phyloP scores from a whole-genome alignment of 2,888 invertebrate genomes.

The Eremobia ochroleuca region DNA sequence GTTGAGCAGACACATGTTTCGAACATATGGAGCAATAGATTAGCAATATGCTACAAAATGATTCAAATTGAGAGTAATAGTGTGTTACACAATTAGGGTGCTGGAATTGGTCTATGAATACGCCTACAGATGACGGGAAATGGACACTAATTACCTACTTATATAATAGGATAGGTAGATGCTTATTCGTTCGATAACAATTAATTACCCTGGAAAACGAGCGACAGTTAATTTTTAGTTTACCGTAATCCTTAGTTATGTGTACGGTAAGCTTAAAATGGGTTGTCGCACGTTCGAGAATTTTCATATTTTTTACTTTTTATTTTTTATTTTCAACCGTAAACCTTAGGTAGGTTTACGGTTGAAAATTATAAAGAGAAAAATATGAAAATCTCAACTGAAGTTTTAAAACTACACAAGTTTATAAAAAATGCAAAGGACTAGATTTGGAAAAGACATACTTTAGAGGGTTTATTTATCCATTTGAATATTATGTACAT shows the following conservation, averaged over 20 bases:
- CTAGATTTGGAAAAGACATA: neutral
- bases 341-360: too few relatives aligned
- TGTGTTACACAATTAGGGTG: too few relatives aligned
- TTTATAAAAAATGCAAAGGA: conserved; percentile 3
- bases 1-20: too few relatives aligned
- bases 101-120: neutral
- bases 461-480: neutral
- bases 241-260: too few relatives aligned
- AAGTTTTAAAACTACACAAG: conserved; percentile 6
- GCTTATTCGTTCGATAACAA: conserved; percentile 13
- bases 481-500: conserved; percentile 25
- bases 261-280: neutral
- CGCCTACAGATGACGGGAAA: neutral
- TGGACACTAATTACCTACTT: neutral
- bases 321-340: too few relatives aligned
- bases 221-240: neutral
- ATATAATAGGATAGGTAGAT: neutral
- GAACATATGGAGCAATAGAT: too few relatives aligned
- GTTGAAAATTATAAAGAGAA: neutral
- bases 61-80: too few relatives aligned
- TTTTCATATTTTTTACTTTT: neutral
- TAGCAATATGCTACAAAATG: too few relatives aligned
- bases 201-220: neutral
- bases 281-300: neutral
- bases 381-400: neutral